These are phyloP conservation scores for Chaenocephalus aceratus DNA, from an alignment of 2,113 vertebrate species.

Conservation along the genomic window DNA sequence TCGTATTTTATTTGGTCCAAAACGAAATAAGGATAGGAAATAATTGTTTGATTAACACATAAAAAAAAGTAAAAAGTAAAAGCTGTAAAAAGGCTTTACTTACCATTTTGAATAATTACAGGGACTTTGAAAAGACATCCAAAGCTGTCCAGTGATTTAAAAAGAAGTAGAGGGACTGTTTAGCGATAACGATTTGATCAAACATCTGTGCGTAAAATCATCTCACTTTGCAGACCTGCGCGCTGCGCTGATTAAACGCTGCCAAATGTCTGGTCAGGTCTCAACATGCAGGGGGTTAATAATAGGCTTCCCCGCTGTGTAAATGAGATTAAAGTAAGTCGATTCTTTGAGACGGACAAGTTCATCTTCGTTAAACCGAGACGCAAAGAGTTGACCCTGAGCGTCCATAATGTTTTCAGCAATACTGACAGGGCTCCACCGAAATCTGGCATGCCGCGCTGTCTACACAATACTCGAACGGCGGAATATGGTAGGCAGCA, in stretches of 20 bases:
- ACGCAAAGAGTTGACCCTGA: constrained; percentile 68
- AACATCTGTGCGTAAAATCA: not conserved
- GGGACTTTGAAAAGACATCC: too few relatives aligned
- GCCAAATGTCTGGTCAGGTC: constrained; percentile 60
- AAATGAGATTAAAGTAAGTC: constrained; percentile 79
- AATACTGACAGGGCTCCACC: constrained; percentile 57
- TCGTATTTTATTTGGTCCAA: too few relatives aligned
- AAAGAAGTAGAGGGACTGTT: too few relatives aligned
- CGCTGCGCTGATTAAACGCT: constrained; percentile 63
- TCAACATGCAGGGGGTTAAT: constrained; percentile 65
- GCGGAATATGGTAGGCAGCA: constrained; percentile 72
- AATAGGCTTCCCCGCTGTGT: constrained; percentile 71
- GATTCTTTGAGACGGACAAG: constrained; percentile 70
- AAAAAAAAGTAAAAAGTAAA: too few relatives aligned
- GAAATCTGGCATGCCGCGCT: constrained; percentile 58
- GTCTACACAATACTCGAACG: constrained; percentile 54
- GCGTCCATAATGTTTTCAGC: constrained; percentile 69
- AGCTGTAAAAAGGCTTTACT: too few relatives aligned
- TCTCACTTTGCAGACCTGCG: constrained; percentile 8
- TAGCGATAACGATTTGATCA: not conserved
- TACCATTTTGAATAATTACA: too few relatives aligned
- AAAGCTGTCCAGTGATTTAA: too few relatives aligned
- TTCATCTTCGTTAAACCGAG: constrained; percentile 78
- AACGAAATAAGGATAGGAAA: too few relatives aligned
- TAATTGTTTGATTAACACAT: too few relatives aligned